Percentiles rank a stretch among this genome's conserved stretches.
Evolutionary conservation across 2,113 vertebrate genomes (phyloP).

Genomic region (Setophaga coronata): DNA sequence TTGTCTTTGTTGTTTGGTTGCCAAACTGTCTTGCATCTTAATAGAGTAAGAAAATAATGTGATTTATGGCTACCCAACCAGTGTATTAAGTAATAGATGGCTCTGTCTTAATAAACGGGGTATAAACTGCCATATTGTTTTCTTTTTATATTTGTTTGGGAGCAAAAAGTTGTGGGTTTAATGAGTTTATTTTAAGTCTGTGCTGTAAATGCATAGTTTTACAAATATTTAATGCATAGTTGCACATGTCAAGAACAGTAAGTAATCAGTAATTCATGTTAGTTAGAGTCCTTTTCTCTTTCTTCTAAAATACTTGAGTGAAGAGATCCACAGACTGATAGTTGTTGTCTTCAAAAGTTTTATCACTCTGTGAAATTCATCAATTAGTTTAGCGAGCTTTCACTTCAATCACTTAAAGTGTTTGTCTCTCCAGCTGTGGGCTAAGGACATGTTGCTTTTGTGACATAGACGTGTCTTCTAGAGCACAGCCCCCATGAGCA

Average conservation of each 20-base stretch:
- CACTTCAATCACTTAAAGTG: not conserved
- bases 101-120: slow-evolving; percentile 61
- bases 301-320: not conserved
- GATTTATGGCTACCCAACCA: slow-evolving; percentile 25
- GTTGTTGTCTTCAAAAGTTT: not conserved
- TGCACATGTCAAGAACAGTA: not conserved
- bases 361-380: not conserved
- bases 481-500: not conserved
- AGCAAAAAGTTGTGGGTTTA: not conserved
- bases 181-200: not conserved
- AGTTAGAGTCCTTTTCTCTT: not conserved
- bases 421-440: not conserved
- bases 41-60: slow-evolving; percentile 37
- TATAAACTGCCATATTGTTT: slow-evolving; percentile 24
- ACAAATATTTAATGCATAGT: not conserved
- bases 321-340: not conserved
- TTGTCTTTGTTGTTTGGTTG: slow-evolving; percentile 37
- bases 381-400: not conserved
- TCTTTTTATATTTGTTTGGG: slow-evolving; percentile 31
- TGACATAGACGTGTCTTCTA: accelerated
- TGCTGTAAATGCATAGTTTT: not conserved
- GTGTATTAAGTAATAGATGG: slow-evolving; percentile 51
- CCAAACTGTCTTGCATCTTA: slow-evolving; percentile 43
- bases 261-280: not conserved
- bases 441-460: not conserved